Percentiles rank a stretch among this genome's conserved stretches.
These are phyloP conservation scores for Amphiprion percula DNA, from an alignment of 2,113 vertebrate genomes.

Conservation along the genomic window DNA sequence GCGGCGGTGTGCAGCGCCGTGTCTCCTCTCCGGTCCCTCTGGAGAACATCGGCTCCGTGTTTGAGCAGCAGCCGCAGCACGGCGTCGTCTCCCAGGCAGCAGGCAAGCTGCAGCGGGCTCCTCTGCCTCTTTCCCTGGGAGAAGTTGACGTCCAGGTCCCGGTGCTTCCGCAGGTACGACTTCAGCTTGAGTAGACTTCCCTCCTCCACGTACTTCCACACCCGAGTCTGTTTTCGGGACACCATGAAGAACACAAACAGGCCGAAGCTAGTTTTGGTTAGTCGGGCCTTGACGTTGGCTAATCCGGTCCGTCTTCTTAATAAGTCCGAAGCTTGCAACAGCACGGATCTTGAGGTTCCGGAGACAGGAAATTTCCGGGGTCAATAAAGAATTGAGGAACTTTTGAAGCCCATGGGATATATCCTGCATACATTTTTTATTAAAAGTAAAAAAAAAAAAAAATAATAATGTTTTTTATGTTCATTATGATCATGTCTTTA, in stretches of 20 bases:
- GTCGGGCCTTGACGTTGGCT: not conserved
- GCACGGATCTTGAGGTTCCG: conserved; percentile 27
- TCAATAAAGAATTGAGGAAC: too few relatives aligned
- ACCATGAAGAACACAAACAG: conserved; percentile 68
- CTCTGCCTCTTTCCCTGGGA: conserved; percentile 76
- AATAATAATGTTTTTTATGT: too few relatives aligned
- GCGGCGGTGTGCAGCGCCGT: conserved; percentile 86
- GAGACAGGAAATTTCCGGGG: too few relatives aligned
- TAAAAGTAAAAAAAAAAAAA: too few relatives aligned
- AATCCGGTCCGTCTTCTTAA: conserved; percentile 16
- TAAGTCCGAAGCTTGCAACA: conserved; percentile 19
- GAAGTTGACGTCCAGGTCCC: conserved; percentile 83
- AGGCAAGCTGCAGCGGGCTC: conserved; percentile 86
- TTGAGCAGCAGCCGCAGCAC: conserved; percentile 84
- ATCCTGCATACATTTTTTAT: too few relatives aligned
- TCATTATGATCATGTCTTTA: too few relatives aligned
- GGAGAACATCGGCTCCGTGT: conserved; percentile 85
- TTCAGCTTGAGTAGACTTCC: conserved; percentile 84
- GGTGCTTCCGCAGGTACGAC: conserved; percentile 86
- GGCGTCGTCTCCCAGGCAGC: conserved; percentile 81
- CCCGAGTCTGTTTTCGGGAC: conserved; percentile 78
- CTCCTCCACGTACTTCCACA: conserved; percentile 86
- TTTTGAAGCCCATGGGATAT: too few relatives aligned
- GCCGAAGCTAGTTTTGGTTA: not conserved
- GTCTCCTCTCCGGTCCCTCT: conserved; percentile 83